phyloP scores from a whole-genome alignment of 2,113 vertebrate genomes.

The Myiagra hebetior region DNA sequence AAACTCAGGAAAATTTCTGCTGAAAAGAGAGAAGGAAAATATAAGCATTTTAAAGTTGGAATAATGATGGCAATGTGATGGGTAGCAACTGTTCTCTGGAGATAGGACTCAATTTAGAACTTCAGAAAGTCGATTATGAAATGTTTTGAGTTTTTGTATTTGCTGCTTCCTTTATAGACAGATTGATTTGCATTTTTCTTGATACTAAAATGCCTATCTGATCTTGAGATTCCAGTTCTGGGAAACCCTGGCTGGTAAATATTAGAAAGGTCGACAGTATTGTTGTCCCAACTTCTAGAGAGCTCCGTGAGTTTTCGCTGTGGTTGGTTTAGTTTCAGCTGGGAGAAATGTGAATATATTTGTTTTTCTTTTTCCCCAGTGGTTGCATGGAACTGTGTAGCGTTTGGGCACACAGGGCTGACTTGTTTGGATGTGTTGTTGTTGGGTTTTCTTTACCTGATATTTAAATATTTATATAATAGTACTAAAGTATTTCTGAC shows the following conservation, averaged over 20 bases:
- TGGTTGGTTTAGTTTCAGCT: not conserved
- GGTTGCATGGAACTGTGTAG: not conserved
- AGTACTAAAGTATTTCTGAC: not conserved
- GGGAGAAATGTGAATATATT: not conserved
- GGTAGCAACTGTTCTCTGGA: not conserved
- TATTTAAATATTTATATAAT: not conserved
- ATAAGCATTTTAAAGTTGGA: not conserved
- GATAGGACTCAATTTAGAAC: not conserved
- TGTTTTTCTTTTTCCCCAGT: not conserved
- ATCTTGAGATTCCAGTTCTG: not conserved
- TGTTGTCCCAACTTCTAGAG: not conserved
- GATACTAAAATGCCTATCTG: not conserved
- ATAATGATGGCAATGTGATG: not conserved
- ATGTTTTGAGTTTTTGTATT: not conserved
- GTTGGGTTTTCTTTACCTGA: not conserved
- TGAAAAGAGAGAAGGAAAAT: not conserved
- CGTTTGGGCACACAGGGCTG: not conserved
- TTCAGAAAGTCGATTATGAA: not conserved
- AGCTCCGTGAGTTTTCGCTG: not conserved
- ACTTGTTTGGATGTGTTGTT: not conserved
- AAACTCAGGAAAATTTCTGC: not conserved
- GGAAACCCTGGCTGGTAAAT: not conserved
- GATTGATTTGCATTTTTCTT: not conserved
- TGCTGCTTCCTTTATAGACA: not conserved
- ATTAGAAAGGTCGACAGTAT: not conserved